phyloP scores from a whole-genome alignment of 2,797 vertebrate genomes.

The Sandelia bainsii region DNA sequence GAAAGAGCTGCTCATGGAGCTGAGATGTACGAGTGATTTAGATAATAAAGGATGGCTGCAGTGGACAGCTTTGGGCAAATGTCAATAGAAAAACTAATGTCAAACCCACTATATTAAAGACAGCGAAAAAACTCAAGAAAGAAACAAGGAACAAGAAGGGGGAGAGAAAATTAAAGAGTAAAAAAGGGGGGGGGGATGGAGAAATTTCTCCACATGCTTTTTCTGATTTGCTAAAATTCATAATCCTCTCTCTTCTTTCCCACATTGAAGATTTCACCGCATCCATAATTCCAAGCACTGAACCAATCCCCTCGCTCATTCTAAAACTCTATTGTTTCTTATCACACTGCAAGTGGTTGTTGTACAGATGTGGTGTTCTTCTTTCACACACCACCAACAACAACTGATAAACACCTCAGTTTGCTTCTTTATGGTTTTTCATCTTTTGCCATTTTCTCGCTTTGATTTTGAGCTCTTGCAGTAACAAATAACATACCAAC shows the following conservation, averaged over 20 bases:
- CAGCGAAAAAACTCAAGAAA: conserved; percentile 40
- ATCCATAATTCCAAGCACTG: conserved; percentile 63
- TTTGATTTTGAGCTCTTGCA: conserved; percentile 66
- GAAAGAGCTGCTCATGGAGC: conserved; percentile 21
- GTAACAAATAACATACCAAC: conserved; percentile 54
- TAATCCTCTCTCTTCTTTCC: conserved; percentile 71
- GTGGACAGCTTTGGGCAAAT: conserved; percentile 43
- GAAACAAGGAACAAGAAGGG: conserved; percentile 48
- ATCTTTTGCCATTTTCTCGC: conserved; percentile 38
- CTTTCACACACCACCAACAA: conserved; percentile 52
- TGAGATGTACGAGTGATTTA: conserved; percentile 39
- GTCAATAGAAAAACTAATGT: conserved; percentile 39
- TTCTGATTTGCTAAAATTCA: conserved; percentile 73
- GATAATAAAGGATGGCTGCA: conserved; percentile 39
- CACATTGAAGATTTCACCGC: conserved; percentile 66
- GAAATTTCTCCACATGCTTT: conserved; percentile 65
- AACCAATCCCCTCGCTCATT: conserved; percentile 55
- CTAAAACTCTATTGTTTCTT: conserved; percentile 66
- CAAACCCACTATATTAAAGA: conserved; percentile 52
- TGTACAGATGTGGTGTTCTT: conserved; percentile 44
- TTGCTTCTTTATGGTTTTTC: conserved; percentile 35
- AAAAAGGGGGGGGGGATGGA: conserved; percentile 48
- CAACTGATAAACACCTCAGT: conserved; percentile 58
- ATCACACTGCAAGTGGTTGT: conserved; percentile 45
- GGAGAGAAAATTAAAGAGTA: conserved; percentile 54